Evolutionary conservation across 2,888 invertebrate species (phyloP).

Genomic region (Lacanobia wlatinum): DNA sequence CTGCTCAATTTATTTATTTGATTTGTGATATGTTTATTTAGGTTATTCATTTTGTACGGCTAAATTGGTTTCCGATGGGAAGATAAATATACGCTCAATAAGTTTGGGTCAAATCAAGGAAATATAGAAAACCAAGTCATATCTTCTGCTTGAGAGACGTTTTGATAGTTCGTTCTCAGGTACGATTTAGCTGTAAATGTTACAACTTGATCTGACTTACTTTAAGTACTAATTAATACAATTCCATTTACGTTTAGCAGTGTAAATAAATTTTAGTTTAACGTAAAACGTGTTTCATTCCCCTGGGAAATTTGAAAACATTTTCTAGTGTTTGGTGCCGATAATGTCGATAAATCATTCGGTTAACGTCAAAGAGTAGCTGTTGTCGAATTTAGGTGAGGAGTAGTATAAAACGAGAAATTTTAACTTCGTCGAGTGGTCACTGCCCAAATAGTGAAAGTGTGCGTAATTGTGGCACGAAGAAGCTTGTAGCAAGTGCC

Average conservation of each 20-base stretch:
- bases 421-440: constrained; percentile 68
- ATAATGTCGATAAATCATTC: constrained; percentile 42
- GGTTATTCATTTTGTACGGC: constrained; percentile 52
- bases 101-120: constrained; percentile 29
- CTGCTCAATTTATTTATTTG: constrained; percentile 77
- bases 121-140: constrained; percentile 47
- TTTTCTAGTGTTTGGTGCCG: constrained; percentile 8
- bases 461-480: constrained; percentile 69
- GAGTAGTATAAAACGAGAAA: constrained; percentile 58
- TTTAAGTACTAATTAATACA: constrained; percentile 35
- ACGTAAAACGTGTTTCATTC: constrained; percentile 49
- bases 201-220: constrained; percentile 36
- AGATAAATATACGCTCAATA: constrained; percentile 31
- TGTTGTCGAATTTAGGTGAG: constrained; percentile 47
- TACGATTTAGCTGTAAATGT: constrained; percentile 31
- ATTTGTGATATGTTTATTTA: constrained; percentile 72
- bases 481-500: constrained; percentile 56
- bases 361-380: constrained; percentile 32
- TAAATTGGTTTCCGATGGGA: constrained; percentile 54
- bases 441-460: constrained; percentile 77
- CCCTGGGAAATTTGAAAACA: constrained; percentile 9
- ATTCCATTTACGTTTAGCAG: constrained; percentile 30
- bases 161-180: constrained; percentile 35
- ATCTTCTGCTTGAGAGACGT: constrained; percentile 4
- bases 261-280: constrained; percentile 64